A percentile compares a stretch with the other conserved stretches of the same genome.
Conservation (phyloP, 2,888 invertebrate genomes). For the Xylocampa areola region DNA sequence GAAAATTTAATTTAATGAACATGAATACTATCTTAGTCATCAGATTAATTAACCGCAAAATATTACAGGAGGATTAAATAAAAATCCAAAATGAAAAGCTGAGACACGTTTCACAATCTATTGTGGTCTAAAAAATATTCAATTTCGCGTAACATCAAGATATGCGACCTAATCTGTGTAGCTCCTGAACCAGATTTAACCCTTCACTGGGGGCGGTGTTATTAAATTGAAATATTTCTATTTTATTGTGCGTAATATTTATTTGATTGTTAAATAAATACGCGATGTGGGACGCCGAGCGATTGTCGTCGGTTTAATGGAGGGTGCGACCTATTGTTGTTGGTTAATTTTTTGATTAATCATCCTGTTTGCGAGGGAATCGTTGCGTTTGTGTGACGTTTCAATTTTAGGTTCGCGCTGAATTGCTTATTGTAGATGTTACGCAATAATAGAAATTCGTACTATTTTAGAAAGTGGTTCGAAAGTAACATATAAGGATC, state of each 20-base stretch:
- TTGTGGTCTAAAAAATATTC: conserved; percentile 79
- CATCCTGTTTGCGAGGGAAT: conserved; percentile 79
- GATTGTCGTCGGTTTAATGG: conserved; percentile 84
- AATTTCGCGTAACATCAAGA: conserved; percentile 88
- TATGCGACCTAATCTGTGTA: conserved; percentile 80
- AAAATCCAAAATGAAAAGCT: conserved; percentile 61
- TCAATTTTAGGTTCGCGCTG: conserved; percentile 67
- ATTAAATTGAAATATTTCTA: conserved; percentile 89
- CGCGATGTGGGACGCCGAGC: conserved; percentile 85
- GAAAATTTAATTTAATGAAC: conserved; percentile 6
- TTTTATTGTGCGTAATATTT: conserved; percentile 89
- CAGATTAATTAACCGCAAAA: conserved; percentile 65
- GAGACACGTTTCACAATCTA: conserved; percentile 68
- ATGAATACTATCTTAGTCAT: conserved; percentile 15
- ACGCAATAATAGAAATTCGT: conserved; percentile 44
- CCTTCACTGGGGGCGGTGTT: conserved; percentile 83
- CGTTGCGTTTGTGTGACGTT: conserved; percentile 79
- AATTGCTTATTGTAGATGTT: conserved; percentile 49
- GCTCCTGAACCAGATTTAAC: conserved; percentile 78
- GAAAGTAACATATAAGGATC: neutral
- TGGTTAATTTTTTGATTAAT: conserved; percentile 90
- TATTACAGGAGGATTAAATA: conserved; percentile 34
- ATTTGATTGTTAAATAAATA: conserved; percentile 90
- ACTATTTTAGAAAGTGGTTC: neutral
- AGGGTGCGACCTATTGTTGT: conserved; percentile 84